phyloP scores from a whole-genome alignment of 2,797 vertebrate species.

The Carcharodon carcharias region DNA sequence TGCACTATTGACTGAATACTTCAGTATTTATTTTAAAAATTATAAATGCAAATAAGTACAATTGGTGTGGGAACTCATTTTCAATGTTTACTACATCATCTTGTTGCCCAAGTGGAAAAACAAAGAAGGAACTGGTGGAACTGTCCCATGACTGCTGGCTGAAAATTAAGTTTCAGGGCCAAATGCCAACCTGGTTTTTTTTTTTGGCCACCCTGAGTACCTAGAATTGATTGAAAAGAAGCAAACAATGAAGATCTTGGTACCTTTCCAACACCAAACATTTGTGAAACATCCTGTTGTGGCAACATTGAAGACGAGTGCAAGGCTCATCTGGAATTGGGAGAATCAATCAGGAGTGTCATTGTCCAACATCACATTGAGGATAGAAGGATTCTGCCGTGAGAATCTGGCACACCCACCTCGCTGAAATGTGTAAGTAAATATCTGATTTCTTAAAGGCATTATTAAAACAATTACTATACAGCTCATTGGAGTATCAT shows the following conservation, averaged over 20 bases:
- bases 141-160: background rate
- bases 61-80: background rate
- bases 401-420: background rate
- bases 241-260: background rate
- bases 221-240: background rate
- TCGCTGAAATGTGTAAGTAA: background rate
- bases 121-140: background rate
- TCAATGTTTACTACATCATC: background rate
- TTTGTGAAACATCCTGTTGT: background rate
- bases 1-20: too few species aligned
- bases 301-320: background rate
- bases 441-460: background rate
- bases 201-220: too few species aligned
- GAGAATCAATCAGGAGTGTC: background rate
- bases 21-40: too few species aligned
- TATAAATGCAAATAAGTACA: background rate
- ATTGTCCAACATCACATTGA: background rate
- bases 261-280: background rate
- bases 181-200: background rate
- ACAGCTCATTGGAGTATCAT: background rate
- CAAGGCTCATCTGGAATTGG: background rate
- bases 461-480: background rate
- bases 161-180: background rate
- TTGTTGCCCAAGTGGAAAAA: background rate
- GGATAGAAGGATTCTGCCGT: background rate